A percentile compares a stretch with the other conserved stretches of the same genome.
phyloP scores from a whole-genome alignment of 2,888 invertebrate species.

The Heliconius hortense region DNA sequence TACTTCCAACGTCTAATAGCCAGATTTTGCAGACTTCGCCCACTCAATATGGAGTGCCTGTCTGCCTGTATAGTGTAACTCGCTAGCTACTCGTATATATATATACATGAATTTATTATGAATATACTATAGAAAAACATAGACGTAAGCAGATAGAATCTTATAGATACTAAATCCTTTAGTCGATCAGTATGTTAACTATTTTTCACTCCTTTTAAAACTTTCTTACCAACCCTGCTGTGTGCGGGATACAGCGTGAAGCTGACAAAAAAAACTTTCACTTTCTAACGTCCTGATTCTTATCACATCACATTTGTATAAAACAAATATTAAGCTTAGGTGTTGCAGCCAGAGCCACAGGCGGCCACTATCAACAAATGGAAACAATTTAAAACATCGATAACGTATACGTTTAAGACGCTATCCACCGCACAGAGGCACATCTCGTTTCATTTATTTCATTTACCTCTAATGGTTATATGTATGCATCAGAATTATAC shows the following conservation, averaged over 20 bases:
- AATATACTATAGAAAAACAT: too few species aligned
- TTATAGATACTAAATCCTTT: too few species aligned
- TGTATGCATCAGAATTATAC: slow-evolving; percentile 42
- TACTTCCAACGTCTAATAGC: too few species aligned
- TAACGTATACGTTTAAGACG: slow-evolving; percentile 31
- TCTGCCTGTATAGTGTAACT: too few species aligned
- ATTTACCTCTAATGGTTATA: slow-evolving; percentile 57
- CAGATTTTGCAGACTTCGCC: too few species aligned
- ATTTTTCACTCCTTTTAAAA: neutral
- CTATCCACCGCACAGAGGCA: slow-evolving; percentile 48
- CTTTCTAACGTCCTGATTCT: neutral
- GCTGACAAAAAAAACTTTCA: neutral
- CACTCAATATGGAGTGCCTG: too few species aligned
- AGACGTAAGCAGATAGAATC: too few species aligned
- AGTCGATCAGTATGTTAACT: too few species aligned
- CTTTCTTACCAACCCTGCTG: neutral
- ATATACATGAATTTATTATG: too few species aligned
- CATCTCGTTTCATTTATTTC: slow-evolving; percentile 58
- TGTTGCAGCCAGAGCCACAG: slow-evolving; percentile 16
- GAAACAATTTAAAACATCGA: slow-evolving; percentile 30
- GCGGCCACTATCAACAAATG: slow-evolving; percentile 27
- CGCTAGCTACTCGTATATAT: too few species aligned
- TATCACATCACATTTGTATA: neutral
- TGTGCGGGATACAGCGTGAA: too few species aligned
- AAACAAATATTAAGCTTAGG: slow-evolving; percentile 12